Evolutionary conservation across 2,797 vertebrate genomes (phyloP).

Genomic region (Pogoniulus pusillus): DNA sequence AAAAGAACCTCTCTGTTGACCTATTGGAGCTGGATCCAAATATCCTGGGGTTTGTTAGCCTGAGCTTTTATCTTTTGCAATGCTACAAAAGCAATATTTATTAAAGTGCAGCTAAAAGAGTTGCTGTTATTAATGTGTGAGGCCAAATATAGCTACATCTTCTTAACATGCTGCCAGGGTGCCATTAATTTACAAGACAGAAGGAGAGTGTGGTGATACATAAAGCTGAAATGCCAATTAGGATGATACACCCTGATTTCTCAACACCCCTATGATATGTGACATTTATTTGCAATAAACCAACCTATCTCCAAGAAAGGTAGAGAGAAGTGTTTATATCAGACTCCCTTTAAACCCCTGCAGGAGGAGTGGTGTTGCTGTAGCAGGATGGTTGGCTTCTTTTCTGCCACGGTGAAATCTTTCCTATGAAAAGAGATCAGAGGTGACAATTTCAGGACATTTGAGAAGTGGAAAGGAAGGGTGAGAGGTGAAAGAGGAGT

Average conservation of each 20-base stretch:
- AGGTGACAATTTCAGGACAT: not conserved
- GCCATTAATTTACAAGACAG: not conserved
- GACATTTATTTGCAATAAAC: not conserved
- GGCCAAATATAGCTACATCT: not conserved
- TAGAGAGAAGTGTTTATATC: not conserved
- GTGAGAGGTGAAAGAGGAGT: not conserved
- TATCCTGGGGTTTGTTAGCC: not conserved
- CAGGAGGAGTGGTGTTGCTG: not conserved
- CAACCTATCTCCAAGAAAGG: not conserved
- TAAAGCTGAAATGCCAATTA: not conserved
- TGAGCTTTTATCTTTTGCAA: not conserved
- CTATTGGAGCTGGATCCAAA: not conserved
- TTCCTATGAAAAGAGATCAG: not conserved
- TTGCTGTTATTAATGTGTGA: not conserved
- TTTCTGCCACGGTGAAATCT: not conserved
- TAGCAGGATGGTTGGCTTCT: not conserved
- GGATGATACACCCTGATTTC: not conserved
- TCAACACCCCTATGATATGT: not conserved
- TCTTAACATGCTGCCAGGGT: not conserved
- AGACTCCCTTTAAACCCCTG: not conserved
- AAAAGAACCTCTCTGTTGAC: not conserved
- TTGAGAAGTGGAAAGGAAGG: not conserved
- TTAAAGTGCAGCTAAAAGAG: not conserved
- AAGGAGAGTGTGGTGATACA: not conserved
- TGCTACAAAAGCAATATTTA: not conserved